Evolutionary conservation across 2,113 vertebrate genomes (phyloP), one percentile per base, ranked within the genome.

Genomic region (Gymnorhina tibicen): DNA sequence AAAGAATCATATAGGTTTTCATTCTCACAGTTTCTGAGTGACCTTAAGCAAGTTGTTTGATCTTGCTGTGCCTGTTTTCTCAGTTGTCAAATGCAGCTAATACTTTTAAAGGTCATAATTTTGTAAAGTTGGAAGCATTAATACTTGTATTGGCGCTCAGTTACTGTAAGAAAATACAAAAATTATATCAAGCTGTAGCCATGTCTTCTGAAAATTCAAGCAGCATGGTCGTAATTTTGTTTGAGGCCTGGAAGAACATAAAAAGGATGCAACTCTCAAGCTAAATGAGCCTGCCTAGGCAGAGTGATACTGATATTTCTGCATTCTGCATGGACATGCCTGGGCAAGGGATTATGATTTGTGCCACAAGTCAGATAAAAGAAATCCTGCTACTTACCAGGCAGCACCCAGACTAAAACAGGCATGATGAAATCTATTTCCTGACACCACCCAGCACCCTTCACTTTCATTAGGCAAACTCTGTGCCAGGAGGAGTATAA

Each of bases 381-480:
- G 11, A 92, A 86, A 66, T 88, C 83, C 18, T 94, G 67, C 32
- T 78, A n/a, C 39, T 88, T 93, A 79, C 13, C n/a, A 72, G 39
- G 66, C 75, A 94, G 93, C 67, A 86, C 33, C 16, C 75, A 42
- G 32, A 62, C 37, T 75, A 94, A 85, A 92, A 60, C 10, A 94
- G 72, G 82, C 67, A 46, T 77, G 88, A 92, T 84, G 92, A 93
- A 82, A 97, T 83, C 85, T 92, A n/a, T n/a, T 83, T 91, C 52
- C 85, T 96, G 91, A 86, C 79, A 88, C 67, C 78, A 53, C 82
- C 85, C 77, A 93, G 53, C 33, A 72, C 63, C 35, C 50, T 83
- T 93, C 60, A 67, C 37, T 75, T 66, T 80, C 85, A 80, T 77
- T 86, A 93, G 42, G 59, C 46, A 80, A 90, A 88, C 20, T 79